phyloP scores from a whole-genome alignment of 2,113 vertebrate genomes.

The Tetrax tetrax region DNA sequence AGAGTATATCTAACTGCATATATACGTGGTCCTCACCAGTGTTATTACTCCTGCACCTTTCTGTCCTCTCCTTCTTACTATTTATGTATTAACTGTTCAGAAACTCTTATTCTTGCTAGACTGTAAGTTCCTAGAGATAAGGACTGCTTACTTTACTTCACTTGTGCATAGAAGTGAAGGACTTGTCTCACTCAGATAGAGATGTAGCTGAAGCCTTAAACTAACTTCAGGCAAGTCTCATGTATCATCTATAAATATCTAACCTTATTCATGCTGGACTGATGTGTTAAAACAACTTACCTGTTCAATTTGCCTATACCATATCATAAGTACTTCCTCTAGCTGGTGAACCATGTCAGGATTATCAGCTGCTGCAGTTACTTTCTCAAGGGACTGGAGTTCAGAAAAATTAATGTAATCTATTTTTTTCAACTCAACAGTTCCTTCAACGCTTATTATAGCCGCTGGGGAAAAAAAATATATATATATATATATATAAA shows the following conservation, averaged over 20 bases:
- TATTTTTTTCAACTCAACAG: slow-evolving; percentile 74
- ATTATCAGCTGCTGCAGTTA: slow-evolving; percentile 75
- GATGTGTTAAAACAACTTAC: slow-evolving; percentile 49
- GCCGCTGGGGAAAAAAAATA: slow-evolving; percentile 65
- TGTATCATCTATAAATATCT: neutral
- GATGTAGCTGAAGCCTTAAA: neutral
- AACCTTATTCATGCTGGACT: neutral
- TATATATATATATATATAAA: neutral
- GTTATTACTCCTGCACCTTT: neutral
- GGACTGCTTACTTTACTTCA: neutral
- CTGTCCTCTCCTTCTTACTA: neutral
- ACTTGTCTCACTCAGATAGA: neutral
- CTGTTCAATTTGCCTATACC: slow-evolving; percentile 85
- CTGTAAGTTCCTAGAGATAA: neutral
- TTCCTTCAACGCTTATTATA: slow-evolving; percentile 73
- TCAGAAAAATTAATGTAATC: slow-evolving; percentile 76
- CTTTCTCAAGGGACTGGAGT: slow-evolving; percentile 74
- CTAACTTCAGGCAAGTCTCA: neutral
- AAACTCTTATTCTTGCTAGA: neutral
- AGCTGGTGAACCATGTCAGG: slow-evolving; percentile 75
- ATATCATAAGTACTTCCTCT: slow-evolving; percentile 80
- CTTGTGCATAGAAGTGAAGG: neutral
- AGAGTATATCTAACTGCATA: neutral
- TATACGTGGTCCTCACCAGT: neutral
- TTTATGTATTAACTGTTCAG: neutral